Evolutionary conservation across 2,888 invertebrate species (phyloP).

Genomic region (Sacculina carcini): DNA sequence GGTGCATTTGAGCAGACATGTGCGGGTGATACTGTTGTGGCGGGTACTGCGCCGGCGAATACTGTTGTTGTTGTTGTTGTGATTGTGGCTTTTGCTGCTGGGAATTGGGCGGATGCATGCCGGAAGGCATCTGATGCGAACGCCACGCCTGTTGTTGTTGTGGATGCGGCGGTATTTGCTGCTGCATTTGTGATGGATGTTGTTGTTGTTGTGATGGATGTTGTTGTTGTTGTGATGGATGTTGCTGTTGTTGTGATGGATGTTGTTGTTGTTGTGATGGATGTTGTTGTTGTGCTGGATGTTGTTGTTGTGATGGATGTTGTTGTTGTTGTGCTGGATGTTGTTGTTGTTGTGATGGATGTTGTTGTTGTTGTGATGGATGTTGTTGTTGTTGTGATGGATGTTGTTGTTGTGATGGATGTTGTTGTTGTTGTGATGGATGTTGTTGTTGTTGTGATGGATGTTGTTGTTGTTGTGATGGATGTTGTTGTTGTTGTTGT

Average conservation of each 20-base stretch:
- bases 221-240: neutral
- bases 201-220: neutral
- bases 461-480: neutral
- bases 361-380: neutral
- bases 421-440: neutral
- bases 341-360: neutral
- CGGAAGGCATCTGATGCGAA: neutral
- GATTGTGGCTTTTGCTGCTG: neutral
- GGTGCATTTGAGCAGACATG: too few species aligned
- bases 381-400: neutral
- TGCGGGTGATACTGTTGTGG: too few species aligned
- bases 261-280: neutral
- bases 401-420: neutral
- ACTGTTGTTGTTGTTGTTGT: neutral
- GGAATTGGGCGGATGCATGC: too few species aligned
- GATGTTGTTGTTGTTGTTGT: neutral
- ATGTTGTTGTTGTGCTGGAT: neutral
- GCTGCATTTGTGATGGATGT: neutral
- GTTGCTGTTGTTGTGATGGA: neutral
- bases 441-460: neutral
- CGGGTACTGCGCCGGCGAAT: too few species aligned
- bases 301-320: neutral
- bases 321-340: neutral
- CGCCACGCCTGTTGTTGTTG: neutral
- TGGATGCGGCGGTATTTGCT: neutral